Evolutionary conservation across 2,113 vertebrate genomes (phyloP).

Genomic region (Onychostoma macrolepis): DNA sequence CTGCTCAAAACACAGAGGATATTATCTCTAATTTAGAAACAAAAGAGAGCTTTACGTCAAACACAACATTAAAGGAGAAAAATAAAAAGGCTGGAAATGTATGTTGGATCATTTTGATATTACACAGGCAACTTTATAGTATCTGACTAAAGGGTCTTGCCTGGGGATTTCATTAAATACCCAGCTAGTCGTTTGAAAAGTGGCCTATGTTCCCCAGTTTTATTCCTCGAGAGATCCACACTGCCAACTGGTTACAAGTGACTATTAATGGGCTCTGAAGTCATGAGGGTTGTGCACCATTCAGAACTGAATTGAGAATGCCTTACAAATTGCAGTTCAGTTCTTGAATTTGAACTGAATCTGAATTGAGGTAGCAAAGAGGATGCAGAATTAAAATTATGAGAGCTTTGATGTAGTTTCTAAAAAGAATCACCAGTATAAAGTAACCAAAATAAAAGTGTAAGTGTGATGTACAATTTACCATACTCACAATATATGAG

Average conservation of each 20-base stretch:
- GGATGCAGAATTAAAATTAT: background rate
- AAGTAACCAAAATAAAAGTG: background rate
- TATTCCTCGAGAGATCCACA: background rate
- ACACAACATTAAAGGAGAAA: constrained; percentile 44
- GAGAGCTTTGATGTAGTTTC: background rate
- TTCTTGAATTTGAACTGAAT: background rate
- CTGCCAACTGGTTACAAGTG: background rate
- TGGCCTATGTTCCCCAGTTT: background rate
- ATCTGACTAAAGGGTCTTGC: background rate
- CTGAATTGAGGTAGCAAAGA: constrained; percentile 11
- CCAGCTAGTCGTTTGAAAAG: background rate
- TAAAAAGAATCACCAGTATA: background rate
- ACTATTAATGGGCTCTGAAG: background rate
- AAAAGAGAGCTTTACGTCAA: constrained; percentile 52
- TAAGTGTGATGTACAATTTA: background rate
- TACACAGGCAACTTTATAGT: constrained; percentile 10
- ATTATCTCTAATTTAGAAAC: constrained; percentile 55
- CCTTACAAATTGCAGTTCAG: background rate
- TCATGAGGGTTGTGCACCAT: constrained; percentile 5
- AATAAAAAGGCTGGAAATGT: constrained; percentile 31
- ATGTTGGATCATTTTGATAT: constrained; percentile 32
- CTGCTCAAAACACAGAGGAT: constrained; percentile 63
- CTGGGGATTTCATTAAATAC: background rate
- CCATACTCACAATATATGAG: background rate
- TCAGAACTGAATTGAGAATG: constrained; percentile 1